Evolutionary conservation across 2,888 invertebrate genomes (phyloP).

Genomic region (Melipona beecheii): DNA sequence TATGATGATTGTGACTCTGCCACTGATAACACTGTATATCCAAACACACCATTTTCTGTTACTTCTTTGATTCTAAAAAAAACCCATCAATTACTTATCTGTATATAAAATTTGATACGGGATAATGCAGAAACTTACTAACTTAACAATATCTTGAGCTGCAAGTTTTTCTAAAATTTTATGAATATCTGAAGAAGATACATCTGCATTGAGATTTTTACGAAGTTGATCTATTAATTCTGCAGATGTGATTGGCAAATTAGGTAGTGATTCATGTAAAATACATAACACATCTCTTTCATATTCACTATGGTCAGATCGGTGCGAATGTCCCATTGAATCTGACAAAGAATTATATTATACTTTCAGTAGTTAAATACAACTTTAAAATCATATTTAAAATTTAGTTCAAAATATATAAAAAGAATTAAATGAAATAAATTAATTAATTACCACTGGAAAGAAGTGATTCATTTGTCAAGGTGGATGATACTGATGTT

Average conservation of each 20-base stretch:
- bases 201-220: constrained; percentile 85
- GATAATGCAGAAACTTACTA: constrained; percentile 63
- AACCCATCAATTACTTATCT: constrained; percentile 2
- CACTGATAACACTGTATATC: constrained; percentile 80
- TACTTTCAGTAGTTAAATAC: neutral
- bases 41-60: constrained; percentile 81
- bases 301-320: constrained; percentile 80
- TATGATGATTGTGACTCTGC: constrained; percentile 75
- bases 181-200: constrained; percentile 88
- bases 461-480: constrained; percentile 70
- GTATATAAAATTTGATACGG: neutral
- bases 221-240: constrained; percentile 87
- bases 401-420: neutral
- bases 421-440: neutral
- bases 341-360: constrained; percentile 35
- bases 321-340: constrained; percentile 62
- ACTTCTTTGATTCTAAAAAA: constrained; percentile 80
- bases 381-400: constrained; percentile 4
- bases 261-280: constrained; percentile 89
- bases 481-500: constrained; percentile 75
- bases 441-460: constrained; percentile 64
- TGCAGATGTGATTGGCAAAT: constrained; percentile 89
- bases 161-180: constrained; percentile 92
- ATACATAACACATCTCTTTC: constrained; percentile 87
- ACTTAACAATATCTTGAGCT: constrained; percentile 89